A percentile compares a stretch with the other conserved stretches of the same genome.
Conservation (phyloP, 2,113 vertebrate species). For the Scomber japonicus region DNA sequence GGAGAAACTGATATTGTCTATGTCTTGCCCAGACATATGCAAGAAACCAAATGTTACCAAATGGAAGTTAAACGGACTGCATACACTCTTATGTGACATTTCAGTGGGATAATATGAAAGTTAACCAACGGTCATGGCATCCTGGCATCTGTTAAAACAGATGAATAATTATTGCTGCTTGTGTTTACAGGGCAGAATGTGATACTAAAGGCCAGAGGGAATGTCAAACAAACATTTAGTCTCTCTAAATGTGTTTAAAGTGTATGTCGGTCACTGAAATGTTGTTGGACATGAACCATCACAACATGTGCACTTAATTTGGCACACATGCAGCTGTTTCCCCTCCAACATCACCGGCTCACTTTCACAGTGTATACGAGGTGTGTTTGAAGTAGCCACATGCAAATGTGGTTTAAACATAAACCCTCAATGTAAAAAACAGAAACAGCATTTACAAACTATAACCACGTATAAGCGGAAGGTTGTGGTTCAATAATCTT, state of each 20-base stretch:
- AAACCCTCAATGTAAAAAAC: background rate
- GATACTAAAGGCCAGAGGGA: background rate
- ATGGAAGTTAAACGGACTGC: background rate
- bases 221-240: slow-evolving; percentile 28
- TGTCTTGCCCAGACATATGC: background rate
- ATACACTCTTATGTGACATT: background rate
- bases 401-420: slow-evolving; percentile 33
- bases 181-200: slow-evolving; percentile 10
- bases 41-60: background rate
- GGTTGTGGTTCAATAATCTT: slow-evolving; percentile 14
- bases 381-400: slow-evolving; percentile 42
- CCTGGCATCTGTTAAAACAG: background rate
- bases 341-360: slow-evolving; percentile 2
- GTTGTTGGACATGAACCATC: slow-evolving; percentile 43
- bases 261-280: slow-evolving; percentile 24
- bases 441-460: slow-evolving; percentile 11
- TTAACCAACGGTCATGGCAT: slow-evolving; percentile 1
- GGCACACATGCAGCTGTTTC: slow-evolving; percentile 37
- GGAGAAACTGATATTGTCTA: background rate
- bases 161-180: background rate
- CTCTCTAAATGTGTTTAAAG: slow-evolving; percentile 34
- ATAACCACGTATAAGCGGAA: background rate
- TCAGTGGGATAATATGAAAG: background rate
- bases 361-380: slow-evolving; percentile 36
- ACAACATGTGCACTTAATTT: slow-evolving; percentile 57